Percentiles rank a stretch among this genome's conserved stretches.
phyloP scores from a whole-genome alignment of 2,888 invertebrate species.

The Drosophila neonasuta region DNA sequence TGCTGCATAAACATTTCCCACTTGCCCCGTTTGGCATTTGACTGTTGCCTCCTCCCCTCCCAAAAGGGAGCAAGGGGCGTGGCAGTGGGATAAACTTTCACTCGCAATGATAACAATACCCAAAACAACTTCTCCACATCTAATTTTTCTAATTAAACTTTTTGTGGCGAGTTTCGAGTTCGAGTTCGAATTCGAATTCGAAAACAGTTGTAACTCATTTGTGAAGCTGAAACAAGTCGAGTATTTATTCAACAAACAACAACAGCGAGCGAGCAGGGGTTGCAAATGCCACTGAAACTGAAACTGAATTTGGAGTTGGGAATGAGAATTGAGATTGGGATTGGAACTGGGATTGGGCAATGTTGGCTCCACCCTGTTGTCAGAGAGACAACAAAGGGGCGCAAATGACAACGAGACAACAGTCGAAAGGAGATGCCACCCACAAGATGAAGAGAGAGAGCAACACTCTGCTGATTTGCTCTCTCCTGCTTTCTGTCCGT shows the following conservation, averaged over 20 bases:
- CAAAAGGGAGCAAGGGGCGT: conserved; percentile 15
- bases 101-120: conserved; percentile 56
- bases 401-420: conserved; percentile 50
- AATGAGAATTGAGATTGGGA: conserved; percentile 10
- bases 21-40: conserved; percentile 1
- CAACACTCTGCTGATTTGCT: too few relatives aligned
- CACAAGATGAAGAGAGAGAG: conserved; percentile 1
- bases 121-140: conserved; percentile 14
- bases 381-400: conserved; percentile 48
- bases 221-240: conserved; percentile 18
- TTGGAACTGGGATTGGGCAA: conserved; percentile 51
- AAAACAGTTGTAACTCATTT: conserved; percentile 28
- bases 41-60: neutral
- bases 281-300: conserved; percentile 12
- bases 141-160: conserved; percentile 73
- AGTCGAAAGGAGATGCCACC: conserved; percentile 10
- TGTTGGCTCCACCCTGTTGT: conserved; percentile 54
- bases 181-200: neutral
- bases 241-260: conserved; percentile 67
- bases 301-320: conserved; percentile 20
- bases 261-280: conserved; percentile 52
- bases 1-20: conserved; percentile 76
- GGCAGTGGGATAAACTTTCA: conserved; percentile 39
- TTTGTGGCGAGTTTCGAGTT: conserved; percentile 22
- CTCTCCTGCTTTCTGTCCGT: neutral